phyloP scores from a whole-genome alignment of 2,888 invertebrate genomes.

The Atethmia centrago region DNA sequence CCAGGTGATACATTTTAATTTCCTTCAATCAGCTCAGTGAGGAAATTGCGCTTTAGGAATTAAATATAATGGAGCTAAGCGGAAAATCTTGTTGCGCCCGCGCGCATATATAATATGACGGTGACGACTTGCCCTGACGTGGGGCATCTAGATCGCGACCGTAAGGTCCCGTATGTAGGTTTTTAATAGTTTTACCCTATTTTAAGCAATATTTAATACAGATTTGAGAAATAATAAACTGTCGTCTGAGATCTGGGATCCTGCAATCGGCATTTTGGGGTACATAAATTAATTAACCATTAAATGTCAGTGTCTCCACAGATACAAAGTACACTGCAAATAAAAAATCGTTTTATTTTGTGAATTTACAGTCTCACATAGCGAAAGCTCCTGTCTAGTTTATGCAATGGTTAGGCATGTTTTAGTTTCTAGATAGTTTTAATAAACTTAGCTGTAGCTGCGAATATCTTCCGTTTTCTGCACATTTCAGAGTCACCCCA shows the following conservation, averaged over 20 bases:
- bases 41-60: slow-evolving; percentile 61
- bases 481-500: slow-evolving; percentile 41
- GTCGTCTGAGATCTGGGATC: not conserved
- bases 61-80: slow-evolving; percentile 69
- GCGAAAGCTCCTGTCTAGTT: not conserved
- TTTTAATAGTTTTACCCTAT: not conserved
- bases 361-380: not conserved
- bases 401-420: too few species aligned
- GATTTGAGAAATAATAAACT: not conserved
- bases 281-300: not conserved
- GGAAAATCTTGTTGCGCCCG: slow-evolving; percentile 75
- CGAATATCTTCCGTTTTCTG: slow-evolving; percentile 29
- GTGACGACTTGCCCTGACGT: slow-evolving; percentile 74
- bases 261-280: not conserved
- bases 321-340: not conserved
- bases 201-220: not conserved
- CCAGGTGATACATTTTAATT: slow-evolving; percentile 35
- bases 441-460: too few species aligned
- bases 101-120: slow-evolving; percentile 78
- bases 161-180: slow-evolving; percentile 70
- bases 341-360: not conserved
- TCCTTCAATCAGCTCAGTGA: slow-evolving; percentile 34
- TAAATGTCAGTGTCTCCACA: not conserved
- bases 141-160: slow-evolving; percentile 71
- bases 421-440: not conserved